Base-by-base conservation (phyloP, 2,797 vertebrate genomes). In the Spinibarbus caldwelli region DNA sequence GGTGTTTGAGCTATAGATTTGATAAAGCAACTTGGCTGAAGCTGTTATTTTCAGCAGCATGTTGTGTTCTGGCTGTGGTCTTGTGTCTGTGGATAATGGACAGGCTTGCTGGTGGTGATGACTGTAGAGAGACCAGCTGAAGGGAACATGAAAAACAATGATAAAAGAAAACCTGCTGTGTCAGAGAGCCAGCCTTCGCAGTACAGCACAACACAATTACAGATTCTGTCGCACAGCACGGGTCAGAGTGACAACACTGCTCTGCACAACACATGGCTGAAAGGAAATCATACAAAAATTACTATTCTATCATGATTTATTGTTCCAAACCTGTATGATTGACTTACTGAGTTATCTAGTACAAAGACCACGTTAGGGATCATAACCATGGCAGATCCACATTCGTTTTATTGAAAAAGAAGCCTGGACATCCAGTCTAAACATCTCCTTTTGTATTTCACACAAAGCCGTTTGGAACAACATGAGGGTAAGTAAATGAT, bases 131-230 rank as follows among this genome's bases (percentile, higher is more conserved):
- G 57, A 47, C 8, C 17, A 73, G 78, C 34, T 66, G 84, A 80
- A 73, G 68, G 80, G 43, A 54, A 72, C 52, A 73, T 73, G 77
- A 85, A 85, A 43, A 17, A 19, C 19, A 15, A 21, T 47, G 68
- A 75, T 75, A 34, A 41, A 52, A 85, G 62, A 57, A 43, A 59
- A 68, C 66, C 45, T 59, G 62, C n/a, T 66, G 62, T 82, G 80
- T 73, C 52, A 80, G 49, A 64, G 72, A 80, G 54, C 21, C 78
- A 80, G 49, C n/a, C 6, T 29, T 19, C 47, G 7, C 54, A 73
- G 34, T 62, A 71, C 78, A 72, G 21, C 15, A 85, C 29, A 64
- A 80, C 34, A 78, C 41, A 43, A 57, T 34, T 41, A 81, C 49
- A 75, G 43, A 66, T 73, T 41, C 47, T 26, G 47, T 36, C 80